phyloP scores from a whole-genome alignment of 2,888 invertebrate species.

The Cheilosia vernalis region DNA sequence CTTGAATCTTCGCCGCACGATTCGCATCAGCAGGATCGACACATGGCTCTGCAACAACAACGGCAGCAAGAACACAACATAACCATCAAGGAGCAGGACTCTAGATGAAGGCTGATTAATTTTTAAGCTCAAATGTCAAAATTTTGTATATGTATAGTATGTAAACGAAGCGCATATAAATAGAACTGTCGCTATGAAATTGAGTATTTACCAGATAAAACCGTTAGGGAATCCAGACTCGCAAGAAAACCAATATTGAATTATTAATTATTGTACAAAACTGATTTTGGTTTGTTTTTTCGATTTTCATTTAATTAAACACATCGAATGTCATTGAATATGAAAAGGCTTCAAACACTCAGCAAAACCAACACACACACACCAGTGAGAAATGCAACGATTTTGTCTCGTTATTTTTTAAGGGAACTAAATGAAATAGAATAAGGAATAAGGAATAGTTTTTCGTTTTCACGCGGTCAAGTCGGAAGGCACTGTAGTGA shows the following conservation, averaged over 20 bases:
- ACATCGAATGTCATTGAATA: slow-evolving; percentile 65
- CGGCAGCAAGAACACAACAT: slow-evolving; percentile 61
- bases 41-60: slow-evolving; percentile 40
- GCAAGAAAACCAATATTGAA: slow-evolving; percentile 32
- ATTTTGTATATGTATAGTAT: slow-evolving; percentile 50
- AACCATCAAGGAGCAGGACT: slow-evolving; percentile 70
- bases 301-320: slow-evolving; percentile 20
- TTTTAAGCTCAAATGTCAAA: slow-evolving; percentile 47
- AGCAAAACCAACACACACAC: slow-evolving; percentile 24
- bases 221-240: slow-evolving; percentile 68
- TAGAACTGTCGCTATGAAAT: not conserved
- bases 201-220: slow-evolving; percentile 32
- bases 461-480: slow-evolving; percentile 1
- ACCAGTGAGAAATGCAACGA: slow-evolving; percentile 66
- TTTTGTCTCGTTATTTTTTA: slow-evolving; percentile 40
- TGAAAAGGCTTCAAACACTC: slow-evolving; percentile 28
- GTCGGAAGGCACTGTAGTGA: not conserved
- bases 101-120: slow-evolving; percentile 71
- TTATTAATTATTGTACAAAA: slow-evolving; percentile 54
- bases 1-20: slow-evolving; percentile 35
- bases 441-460: slow-evolving; percentile 10
- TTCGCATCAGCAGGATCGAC: slow-evolving; percentile 12
- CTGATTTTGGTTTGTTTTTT: slow-evolving; percentile 1
- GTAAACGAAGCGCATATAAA: not conserved
- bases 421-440: slow-evolving; percentile 10